Evolutionary conservation across 2,888 invertebrate genomes (phyloP).

Genomic region (Acronicta leporina): DNA sequence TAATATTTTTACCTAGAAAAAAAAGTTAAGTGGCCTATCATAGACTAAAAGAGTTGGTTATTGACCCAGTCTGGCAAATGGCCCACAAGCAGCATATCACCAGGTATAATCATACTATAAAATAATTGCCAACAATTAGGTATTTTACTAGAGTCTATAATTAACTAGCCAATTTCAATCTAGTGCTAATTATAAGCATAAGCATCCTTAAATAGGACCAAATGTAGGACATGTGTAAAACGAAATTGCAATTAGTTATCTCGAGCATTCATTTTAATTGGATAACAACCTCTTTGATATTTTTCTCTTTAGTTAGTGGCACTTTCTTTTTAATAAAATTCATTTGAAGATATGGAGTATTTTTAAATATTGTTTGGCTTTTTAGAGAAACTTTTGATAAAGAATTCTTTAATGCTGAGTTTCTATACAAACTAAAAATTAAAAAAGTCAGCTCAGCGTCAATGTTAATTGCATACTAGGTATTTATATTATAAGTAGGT

Average conservation of each 20-base stretch:
- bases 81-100: conserved; percentile 60
- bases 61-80: conserved; percentile 80
- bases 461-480: conserved; percentile 3
- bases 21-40: conserved; percentile 51
- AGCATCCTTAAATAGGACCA: no score
- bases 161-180: not conserved
- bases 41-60: conserved; percentile 63
- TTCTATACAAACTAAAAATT: not conserved
- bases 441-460: conserved; percentile 11
- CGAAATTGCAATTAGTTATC: no score
- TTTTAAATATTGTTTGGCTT: no score
- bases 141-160: conserved; percentile 14
- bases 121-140: conserved; percentile 48
- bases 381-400: no score
- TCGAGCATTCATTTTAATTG: no score
- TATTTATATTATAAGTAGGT: no score
- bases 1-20: conserved; percentile 46
- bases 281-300: conserved; percentile 13
- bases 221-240: no score
- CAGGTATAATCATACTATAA: conserved; percentile 18
- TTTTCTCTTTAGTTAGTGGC: not conserved
- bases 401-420: no score
- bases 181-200: not conserved
- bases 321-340: conserved; percentile 19
- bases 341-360: not conserved